Evolutionary conservation across 2,888 invertebrate genomes (phyloP).

Genomic region (Brachyopa scutellaris): DNA sequence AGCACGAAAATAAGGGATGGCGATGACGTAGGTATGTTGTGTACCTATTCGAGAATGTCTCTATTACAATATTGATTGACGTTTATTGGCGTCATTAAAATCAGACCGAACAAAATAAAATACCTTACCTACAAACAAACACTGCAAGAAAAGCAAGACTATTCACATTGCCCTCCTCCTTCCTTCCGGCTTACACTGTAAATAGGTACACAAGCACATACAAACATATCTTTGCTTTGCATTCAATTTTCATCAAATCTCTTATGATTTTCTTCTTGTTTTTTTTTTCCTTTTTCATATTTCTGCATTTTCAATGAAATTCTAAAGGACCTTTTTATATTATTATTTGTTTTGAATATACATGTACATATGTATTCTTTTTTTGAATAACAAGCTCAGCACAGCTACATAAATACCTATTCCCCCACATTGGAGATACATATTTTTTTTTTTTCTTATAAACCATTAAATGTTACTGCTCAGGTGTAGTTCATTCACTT

Average conservation of each 20-base stretch:
- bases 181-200: conserved; percentile 12
- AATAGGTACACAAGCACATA: background rate
- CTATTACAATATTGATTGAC: conserved; percentile 71
- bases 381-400: too few relatives aligned
- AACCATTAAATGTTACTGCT: conserved; percentile 25
- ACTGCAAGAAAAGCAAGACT: conserved; percentile 25
- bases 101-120: conserved; percentile 41
- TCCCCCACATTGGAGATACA: background rate
- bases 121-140: conserved; percentile 32
- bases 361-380: too few relatives aligned
- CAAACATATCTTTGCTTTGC: background rate
- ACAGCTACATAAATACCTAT: too few relatives aligned
- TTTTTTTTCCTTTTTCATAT: conserved; percentile 49
- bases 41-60: conserved; percentile 64
- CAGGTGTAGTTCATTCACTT: conserved; percentile 68
- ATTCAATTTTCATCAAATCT: conserved; percentile 42
- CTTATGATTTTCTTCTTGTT: too few relatives aligned
- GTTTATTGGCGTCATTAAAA: conserved; percentile 72
- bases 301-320: conserved; percentile 56
- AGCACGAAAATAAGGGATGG: conserved; percentile 60
- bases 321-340: conserved; percentile 52
- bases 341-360: conserved; percentile 53
- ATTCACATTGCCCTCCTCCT: background rate
- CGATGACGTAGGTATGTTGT: too few relatives aligned
- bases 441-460: background rate